A percentile compares a stretch with the other conserved stretches of the same genome.
phyloP scores from a whole-genome alignment of 2,797 vertebrate species.

The Hydrolagus colliei region DNA sequence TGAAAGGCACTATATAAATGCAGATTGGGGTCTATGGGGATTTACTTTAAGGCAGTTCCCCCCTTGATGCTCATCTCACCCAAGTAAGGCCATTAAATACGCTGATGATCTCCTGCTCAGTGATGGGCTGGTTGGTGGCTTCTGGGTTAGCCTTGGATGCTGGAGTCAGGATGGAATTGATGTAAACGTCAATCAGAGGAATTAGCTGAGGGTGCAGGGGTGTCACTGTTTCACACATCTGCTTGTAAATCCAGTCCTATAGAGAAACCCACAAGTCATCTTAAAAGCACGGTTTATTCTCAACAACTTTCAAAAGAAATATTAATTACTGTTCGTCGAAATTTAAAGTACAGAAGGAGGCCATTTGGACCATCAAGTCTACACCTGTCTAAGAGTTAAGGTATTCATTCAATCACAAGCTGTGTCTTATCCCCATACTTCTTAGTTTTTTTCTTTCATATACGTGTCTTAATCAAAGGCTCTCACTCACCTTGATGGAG shows the following conservation, averaged over 20 bases:
- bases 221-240: slow-evolving; percentile 86
- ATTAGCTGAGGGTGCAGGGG: slow-evolving; percentile 92
- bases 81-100: slow-evolving; percentile 79
- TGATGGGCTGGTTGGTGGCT: slow-evolving; percentile 95
- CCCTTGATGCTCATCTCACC: slow-evolving; percentile 51
- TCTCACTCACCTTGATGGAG: slow-evolving; percentile 80
- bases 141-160: slow-evolving; percentile 96
- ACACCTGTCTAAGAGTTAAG: too few species aligned
- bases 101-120: slow-evolving; percentile 88
- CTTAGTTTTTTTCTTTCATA: too few species aligned
- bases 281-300: not conserved
- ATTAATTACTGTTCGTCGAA: not conserved
- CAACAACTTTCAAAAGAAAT: not conserved
- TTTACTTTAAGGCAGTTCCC: too few species aligned
- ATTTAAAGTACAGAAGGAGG: too few species aligned
- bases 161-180: slow-evolving; percentile 94
- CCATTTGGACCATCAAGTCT: too few species aligned
- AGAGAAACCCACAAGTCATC: slow-evolving; percentile 2
- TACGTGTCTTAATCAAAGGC: too few species aligned
- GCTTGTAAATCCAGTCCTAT: slow-evolving; percentile 96
- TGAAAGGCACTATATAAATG: too few species aligned
- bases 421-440: too few species aligned
- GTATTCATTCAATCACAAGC: too few species aligned
- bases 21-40: too few species aligned
- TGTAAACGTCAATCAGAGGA: slow-evolving; percentile 89